A percentile compares a stretch with the other conserved stretches of the same genome.
Conservation (phyloP, 2,888 invertebrate genomes). For the Tachina grossa region DNA sequence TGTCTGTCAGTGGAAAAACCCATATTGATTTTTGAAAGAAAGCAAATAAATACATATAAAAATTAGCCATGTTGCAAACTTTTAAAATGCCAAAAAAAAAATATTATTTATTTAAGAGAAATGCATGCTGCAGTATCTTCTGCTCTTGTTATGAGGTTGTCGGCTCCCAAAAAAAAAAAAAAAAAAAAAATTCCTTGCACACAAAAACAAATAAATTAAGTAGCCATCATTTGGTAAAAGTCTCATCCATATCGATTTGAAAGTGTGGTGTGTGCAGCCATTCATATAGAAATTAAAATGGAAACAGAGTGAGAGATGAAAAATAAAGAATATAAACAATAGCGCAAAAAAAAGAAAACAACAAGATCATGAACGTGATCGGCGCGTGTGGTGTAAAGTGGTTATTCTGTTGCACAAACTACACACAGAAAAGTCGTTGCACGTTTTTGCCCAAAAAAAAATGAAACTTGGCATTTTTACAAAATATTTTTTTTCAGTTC, state of each 20-base stretch:
- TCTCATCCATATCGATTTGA: constrained; percentile 15
- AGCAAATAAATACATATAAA: not conserved
- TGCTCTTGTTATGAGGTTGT: constrained; percentile 8
- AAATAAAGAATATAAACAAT: constrained; percentile 10
- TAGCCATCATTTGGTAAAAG: constrained; percentile 15
- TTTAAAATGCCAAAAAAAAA: not conserved
- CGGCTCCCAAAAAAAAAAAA: constrained; percentile 36
- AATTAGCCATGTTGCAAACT: constrained; percentile 29
- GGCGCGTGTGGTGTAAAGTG: constrained; percentile 68
- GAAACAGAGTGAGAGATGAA: constrained; percentile 1
- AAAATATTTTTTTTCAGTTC: constrained; percentile 18
- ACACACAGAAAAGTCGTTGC: constrained; percentile 19
- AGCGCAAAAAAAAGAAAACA: constrained; percentile 4
- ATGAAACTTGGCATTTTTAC: constrained; percentile 63
- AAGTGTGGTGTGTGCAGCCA: constrained; percentile 48
- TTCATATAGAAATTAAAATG: constrained; percentile 38
- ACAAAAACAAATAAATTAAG: constrained; percentile 7
- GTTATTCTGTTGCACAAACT: constrained; percentile 34
- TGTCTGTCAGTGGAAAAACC: not conserved
- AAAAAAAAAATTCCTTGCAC: not conserved
- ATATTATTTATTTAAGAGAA: not conserved
- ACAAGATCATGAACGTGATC: constrained; percentile 59
- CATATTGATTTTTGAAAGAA: not conserved
- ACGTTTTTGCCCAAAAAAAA: constrained; percentile 48
- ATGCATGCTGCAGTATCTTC: not conserved